Base-by-base conservation (phyloP, 2,113 vertebrate genomes). In the Eretmochelys imbricata region DNA sequence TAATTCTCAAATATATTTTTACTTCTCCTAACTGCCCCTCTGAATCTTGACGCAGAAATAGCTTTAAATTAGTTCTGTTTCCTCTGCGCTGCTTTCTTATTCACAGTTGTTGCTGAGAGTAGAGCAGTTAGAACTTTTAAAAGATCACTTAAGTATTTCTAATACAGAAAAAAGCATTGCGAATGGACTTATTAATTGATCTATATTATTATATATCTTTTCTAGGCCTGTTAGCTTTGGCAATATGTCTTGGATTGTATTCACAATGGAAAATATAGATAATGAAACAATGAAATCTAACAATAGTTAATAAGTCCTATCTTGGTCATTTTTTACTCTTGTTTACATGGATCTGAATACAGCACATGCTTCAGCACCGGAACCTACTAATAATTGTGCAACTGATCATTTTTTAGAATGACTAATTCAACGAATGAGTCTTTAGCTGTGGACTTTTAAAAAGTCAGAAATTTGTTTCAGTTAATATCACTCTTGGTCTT, bases 361-460 rank as follows among this genome's bases (percentile, higher is more conserved):
- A 51, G 4, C n/a, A 0, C 3, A 38, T 94, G 20, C 16, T 84
- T 94, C 86, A 93, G 76, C 46, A 88, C 48, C 84, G 90, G 62
- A 88, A 76, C 94, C 84, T 96, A 93, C 27, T 88, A 48, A 4
- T 81, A 14, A 78, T 80, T 91, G 72, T 55, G 80, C n/a, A 88
- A 80, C n/a, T 78, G n/a, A n/a, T 84, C 90, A 83, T 80, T 93
- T 82, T 62, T 62, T 31, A 62, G 27, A 31, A 12, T 42, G 42
- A 42, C 42, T 42, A 42, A 42, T 42, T 42, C 5, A 42, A 42
- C 42, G 55, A 65, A 38, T 72, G 80, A 42, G 84, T 93, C 49
- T 75, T 54, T 87, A 91, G 20, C 54, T 8, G 9, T 20, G 2
- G 11, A 4, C 8, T 85, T 87, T 79, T 38, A 31, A 59, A 59